Percentiles rank a stretch among this genome's conserved stretches.
Conservation (phyloP, 2,113 vertebrate genomes). For the Mionectes macconnelli region DNA sequence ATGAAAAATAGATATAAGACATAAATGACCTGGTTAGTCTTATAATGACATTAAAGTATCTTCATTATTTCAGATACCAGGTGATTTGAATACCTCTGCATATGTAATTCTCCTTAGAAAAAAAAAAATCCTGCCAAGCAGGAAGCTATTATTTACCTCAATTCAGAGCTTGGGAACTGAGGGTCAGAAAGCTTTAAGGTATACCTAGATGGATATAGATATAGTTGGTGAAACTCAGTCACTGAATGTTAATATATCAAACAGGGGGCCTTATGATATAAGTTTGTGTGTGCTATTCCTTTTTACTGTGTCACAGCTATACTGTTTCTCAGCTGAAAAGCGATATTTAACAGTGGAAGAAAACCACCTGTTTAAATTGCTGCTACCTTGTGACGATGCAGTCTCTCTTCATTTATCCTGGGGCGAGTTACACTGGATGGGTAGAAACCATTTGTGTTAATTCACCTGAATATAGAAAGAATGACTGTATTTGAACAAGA, state of each 20-base stretch:
- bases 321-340: background rate
- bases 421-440: background rate
- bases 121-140: background rate
- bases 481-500: background rate
- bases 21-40: background rate
- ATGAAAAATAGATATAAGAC: background rate
- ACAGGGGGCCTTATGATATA: background rate
- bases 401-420: background rate
- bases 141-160: background rate
- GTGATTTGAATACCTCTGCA: background rate
- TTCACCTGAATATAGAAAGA: background rate
- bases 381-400: fast-evolving
- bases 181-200: background rate
- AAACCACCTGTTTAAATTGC: background rate
- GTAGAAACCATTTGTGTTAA: background rate
- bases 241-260: background rate
- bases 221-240: background rate
- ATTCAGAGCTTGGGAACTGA: background rate
- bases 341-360: background rate
- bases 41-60: background rate
- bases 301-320: background rate
- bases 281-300: background rate
- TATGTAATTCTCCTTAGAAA: background rate
- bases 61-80: background rate
- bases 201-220: background rate